Percentiles rank a stretch among this genome's conserved stretches.
Evolutionary conservation across 1,140 invertebrate genomes (phyloP).

Genomic region (Drosophila tristis): DNA sequence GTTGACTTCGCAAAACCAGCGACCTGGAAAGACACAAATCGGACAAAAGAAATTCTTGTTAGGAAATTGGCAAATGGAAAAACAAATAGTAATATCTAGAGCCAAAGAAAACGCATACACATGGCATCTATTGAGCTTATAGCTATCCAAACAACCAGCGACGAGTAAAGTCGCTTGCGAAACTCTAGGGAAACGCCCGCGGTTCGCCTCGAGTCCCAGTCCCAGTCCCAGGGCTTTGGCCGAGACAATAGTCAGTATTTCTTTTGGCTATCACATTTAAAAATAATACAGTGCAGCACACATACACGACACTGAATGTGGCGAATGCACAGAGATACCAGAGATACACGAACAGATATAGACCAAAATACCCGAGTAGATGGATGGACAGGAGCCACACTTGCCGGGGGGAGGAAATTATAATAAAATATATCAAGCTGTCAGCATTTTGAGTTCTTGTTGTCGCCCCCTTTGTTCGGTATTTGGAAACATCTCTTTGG

Average conservation of each 20-base stretch:
- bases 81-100: conserved; percentile 27
- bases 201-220: not conserved
- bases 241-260: conserved; percentile 48
- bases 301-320: conserved; percentile 51
- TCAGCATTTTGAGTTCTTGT: conserved; percentile 73
- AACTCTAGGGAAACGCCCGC: conserved; percentile 21
- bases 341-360: conserved; percentile 31
- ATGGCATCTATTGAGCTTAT: not conserved
- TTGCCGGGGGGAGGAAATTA: conserved; percentile 56
- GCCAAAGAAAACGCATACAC: conserved; percentile 4
- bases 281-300: conserved; percentile 74
- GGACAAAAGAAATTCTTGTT: conserved; percentile 35
- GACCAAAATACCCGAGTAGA: conserved; percentile 20
- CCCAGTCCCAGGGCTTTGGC: conserved; percentile 1
- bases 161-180: conserved; percentile 28
- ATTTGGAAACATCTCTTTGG: conserved; percentile 73
- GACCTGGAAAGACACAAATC: conserved; percentile 67
- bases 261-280: conserved; percentile 64
- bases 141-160: conserved; percentile 20
- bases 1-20: conserved; percentile 81
- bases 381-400: conserved; percentile 6
- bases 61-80: conserved; percentile 42
- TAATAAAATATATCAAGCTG: conserved; percentile 83
- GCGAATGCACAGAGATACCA: conserved; percentile 43
- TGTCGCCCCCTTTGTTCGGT: conserved; percentile 71